A percentile compares a stretch with the other conserved stretches of the same genome.
phyloP scores from a whole-genome alignment of 92 coral and sea anemone species.

The Siderastrea radians region DNA sequence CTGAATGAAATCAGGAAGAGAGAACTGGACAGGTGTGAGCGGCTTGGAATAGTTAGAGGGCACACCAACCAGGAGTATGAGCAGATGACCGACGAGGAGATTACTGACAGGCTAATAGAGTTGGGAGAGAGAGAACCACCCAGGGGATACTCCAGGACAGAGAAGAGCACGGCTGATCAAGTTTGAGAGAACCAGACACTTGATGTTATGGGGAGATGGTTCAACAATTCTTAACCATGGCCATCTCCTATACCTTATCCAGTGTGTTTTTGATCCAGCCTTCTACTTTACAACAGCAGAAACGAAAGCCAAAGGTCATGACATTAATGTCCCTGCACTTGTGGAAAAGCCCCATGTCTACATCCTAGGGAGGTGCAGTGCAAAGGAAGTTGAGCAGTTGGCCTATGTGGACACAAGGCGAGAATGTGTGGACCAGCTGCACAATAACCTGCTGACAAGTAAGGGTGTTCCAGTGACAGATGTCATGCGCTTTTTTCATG shows the following conservation, averaged over 20 bases:
- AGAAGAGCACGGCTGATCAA: conserved; percentile 22
- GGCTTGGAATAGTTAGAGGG: conserved; percentile 14
- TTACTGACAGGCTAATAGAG: neutral
- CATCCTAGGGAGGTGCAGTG: conserved; percentile 56
- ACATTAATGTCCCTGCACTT: conserved; percentile 38
- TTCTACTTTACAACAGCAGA: conserved; percentile 43
- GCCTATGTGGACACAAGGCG: conserved; percentile 47
- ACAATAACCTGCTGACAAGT: conserved; percentile 15
- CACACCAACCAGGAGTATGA: conserved; percentile 4
- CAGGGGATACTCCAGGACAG: conserved; percentile 5
- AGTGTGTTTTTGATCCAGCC: conserved; percentile 50
- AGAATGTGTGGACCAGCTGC: conserved; percentile 45
- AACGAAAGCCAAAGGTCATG: conserved; percentile 11
- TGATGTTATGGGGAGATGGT: conserved; percentile 34
- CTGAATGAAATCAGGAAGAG: conserved; percentile 6
- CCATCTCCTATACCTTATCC: conserved; percentile 22
- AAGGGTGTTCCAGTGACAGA: conserved; percentile 20
- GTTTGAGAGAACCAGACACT: conserved; percentile 41
- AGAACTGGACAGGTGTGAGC: conserved; percentile 6
- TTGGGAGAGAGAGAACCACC: neutral
- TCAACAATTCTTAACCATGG: conserved; percentile 43
- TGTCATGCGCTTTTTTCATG: conserved; percentile 45
- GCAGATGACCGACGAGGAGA: conserved; percentile 4
- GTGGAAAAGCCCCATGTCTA: conserved; percentile 56
- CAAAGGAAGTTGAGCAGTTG: conserved; percentile 47